Evolutionary conservation across 64 coral and sea anemone genomes (phyloP).

Genomic region (Pachyseris speciosa): DNA sequence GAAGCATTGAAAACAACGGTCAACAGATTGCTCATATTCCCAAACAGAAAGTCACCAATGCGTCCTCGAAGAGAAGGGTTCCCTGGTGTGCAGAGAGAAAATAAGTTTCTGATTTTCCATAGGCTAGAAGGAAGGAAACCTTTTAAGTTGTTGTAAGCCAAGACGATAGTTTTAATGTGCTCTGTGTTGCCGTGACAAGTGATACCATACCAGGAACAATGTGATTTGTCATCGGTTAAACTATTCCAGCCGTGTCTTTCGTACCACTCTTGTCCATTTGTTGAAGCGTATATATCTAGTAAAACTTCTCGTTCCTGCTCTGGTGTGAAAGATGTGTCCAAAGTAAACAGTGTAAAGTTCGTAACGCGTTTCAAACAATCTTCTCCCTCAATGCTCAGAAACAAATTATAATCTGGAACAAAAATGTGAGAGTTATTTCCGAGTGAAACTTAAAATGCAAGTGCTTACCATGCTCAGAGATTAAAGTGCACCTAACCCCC

Average conservation of each 20-base stretch:
- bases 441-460: no score
- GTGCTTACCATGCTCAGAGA: no score
- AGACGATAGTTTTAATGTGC: not conserved
- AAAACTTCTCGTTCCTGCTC: constrained; percentile 4
- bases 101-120: constrained; percentile 8
- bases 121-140: not conserved
- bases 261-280: constrained; percentile 43
- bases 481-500: no score
- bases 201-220: constrained; percentile 24
- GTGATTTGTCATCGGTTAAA: not conserved
- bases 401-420: not conserved
- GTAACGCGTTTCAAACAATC: not conserved
- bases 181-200: not conserved
- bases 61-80: not conserved
- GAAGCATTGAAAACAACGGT: not conserved
- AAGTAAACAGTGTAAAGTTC: not conserved
- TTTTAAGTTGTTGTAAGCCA: no score
- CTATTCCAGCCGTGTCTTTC: constrained; percentile 2
- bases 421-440: no score
- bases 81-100: not conserved
- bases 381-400: not conserved
- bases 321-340: not conserved
- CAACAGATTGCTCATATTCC: constrained; percentile 22
- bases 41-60: constrained; percentile 18
- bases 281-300: constrained; percentile 17